A percentile compares a stretch with the other conserved stretches of the same genome.
phyloP scores from a whole-genome alignment of 1,140 invertebrate genomes.

The Pseudomyrmex gracilis region DNA sequence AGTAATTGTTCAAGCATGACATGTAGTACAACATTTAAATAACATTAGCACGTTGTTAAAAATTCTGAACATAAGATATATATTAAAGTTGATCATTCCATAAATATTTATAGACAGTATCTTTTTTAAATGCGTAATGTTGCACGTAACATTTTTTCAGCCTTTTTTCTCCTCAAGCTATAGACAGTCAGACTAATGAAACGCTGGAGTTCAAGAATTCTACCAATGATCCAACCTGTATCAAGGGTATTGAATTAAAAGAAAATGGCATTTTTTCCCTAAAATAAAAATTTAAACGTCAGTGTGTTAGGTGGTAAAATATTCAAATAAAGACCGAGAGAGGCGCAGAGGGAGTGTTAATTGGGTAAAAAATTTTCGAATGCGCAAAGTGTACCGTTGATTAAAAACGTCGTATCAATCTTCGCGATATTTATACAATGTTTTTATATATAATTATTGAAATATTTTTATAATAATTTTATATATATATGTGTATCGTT shows the following conservation, averaged over 20 bases:
- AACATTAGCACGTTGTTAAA: constrained; percentile 26
- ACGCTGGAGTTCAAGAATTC: constrained; percentile 81
- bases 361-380: constrained; percentile 2
- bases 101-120: constrained; percentile 48
- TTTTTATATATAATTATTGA: constrained; percentile 43
- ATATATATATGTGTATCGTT: constrained; percentile 16
- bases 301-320: not conserved
- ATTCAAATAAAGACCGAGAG: not conserved
- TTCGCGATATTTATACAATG: constrained; percentile 20
- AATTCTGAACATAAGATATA: constrained; percentile 38
- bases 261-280: constrained; percentile 13
- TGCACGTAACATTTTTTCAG: constrained; percentile 81
- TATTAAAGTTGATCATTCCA: constrained; percentile 66
- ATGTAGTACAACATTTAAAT: constrained; percentile 68
- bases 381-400: not conserved
- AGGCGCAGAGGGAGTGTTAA: not conserved
- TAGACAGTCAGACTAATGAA: constrained; percentile 78
- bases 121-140: constrained; percentile 72
- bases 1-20: constrained; percentile 64
- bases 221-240: constrained; percentile 57
- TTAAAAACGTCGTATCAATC: constrained; percentile 1
- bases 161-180: constrained; percentile 82
- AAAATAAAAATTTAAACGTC: constrained; percentile 26
- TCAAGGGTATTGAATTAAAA: constrained; percentile 40
- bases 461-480: constrained; percentile 5